phyloP scores from a whole-genome alignment of 2,797 vertebrate genomes.

The Gymnocypris eckloni region DNA sequence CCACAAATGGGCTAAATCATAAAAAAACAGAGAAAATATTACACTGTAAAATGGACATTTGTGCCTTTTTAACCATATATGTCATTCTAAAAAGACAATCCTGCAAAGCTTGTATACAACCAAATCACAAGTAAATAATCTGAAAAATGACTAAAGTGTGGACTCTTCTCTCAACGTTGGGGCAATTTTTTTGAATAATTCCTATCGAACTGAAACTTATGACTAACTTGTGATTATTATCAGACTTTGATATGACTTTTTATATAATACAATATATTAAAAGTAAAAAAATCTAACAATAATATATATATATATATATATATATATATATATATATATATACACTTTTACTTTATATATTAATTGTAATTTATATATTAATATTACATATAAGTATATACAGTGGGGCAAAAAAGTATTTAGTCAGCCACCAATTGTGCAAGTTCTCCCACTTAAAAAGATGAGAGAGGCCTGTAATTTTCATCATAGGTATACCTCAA shows the following conservation, averaged over 20 bases:
- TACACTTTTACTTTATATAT: too few species aligned
- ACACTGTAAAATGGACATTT: constrained; percentile 85
- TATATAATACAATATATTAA: background rate
- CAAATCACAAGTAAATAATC: constrained; percentile 84
- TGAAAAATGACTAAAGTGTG: constrained; percentile 23
- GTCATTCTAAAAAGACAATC: constrained; percentile 88
- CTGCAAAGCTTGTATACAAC: constrained; percentile 84
- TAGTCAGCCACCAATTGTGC: too few species aligned
- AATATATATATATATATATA: background rate
- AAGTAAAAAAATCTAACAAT: background rate
- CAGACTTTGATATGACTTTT: too few species aligned
- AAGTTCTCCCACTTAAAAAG: too few species aligned
- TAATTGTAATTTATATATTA: too few species aligned
- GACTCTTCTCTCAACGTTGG: background rate
- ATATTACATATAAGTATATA: too few species aligned
- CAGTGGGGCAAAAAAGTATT: too few species aligned
- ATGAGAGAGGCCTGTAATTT: too few species aligned
- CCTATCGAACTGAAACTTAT: background rate
- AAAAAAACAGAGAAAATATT: constrained; percentile 32
- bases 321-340: too few species aligned
- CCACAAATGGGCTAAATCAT: constrained; percentile 78
- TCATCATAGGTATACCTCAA: too few species aligned
- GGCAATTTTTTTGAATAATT: too few species aligned
- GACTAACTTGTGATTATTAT: too few species aligned
- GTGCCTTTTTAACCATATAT: constrained; percentile 88